phyloP scores from a whole-genome alignment of 2,797 vertebrate genomes.

The Phrynocephalus vlangalii region DNA sequence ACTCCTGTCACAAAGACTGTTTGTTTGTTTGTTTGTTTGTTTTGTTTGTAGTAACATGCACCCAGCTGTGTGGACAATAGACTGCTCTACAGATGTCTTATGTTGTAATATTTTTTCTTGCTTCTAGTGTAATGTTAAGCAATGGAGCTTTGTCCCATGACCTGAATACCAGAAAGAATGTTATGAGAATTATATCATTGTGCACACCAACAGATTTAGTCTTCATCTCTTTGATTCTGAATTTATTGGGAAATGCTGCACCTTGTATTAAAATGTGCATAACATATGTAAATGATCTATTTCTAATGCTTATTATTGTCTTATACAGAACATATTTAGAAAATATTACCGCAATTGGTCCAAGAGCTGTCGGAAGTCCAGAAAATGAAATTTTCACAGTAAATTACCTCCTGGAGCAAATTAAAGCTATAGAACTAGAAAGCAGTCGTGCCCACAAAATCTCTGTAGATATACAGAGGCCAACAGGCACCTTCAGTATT shows the following conservation, averaged over 20 bases:
- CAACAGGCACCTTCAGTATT: conserved; percentile 94
- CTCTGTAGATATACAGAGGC: conserved; percentile 88
- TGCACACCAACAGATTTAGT: neutral
- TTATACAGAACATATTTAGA: conserved; percentile 88
- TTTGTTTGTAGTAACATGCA: neutral
- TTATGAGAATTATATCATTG: neutral
- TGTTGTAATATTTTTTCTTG: neutral
- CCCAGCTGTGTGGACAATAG: rapidly evolving
- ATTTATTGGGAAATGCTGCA: neutral
- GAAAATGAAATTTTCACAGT: conserved; percentile 94
- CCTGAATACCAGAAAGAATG: neutral
- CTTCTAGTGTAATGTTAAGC: conserved; percentile 9
- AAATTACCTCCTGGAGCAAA: conserved; percentile 89
- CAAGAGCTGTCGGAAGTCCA: conserved; percentile 91
- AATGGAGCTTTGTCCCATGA: rapidly evolving
- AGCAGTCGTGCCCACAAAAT: conserved; percentile 83
- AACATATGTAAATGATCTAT: neutral
- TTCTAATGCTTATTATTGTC: conserved; percentile 48
- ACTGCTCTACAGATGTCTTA: neutral
- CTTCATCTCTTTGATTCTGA: neutral
- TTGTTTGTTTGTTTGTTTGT: too few relatives aligned
- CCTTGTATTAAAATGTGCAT: neutral
- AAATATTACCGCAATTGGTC: conserved; percentile 90
- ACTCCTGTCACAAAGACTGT: neutral
- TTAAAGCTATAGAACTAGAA: conserved; percentile 82